These are phyloP conservation scores for Sminthurinus aureus DNA, from an alignment of 2,888 invertebrate genomes.

Conservation along the genomic window DNA sequence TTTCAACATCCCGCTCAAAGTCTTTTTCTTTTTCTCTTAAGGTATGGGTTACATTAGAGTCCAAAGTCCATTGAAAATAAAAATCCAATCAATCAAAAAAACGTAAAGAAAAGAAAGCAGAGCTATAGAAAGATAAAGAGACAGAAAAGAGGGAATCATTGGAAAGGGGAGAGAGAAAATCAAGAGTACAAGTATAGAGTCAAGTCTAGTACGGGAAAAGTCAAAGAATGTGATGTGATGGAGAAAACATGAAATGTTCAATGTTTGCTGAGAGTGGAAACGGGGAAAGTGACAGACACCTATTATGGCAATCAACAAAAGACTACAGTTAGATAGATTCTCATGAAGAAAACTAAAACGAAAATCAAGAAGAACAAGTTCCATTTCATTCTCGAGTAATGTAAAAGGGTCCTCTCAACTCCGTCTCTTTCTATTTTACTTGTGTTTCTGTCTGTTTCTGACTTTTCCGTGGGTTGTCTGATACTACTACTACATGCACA, in stretches of 20 bases:
- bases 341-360: slow-evolving; percentile 24
- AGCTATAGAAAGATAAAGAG: not conserved
- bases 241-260: slow-evolving; percentile 24
- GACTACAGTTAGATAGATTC: slow-evolving; percentile 43
- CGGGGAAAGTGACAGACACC: slow-evolving; percentile 47
- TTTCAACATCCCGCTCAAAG: not conserved
- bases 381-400: slow-evolving; percentile 47
- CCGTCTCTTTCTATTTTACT: not conserved
- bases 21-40: too few relatives aligned
- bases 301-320: slow-evolving; percentile 48
- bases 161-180: slow-evolving; percentile 22
- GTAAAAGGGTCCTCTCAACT: slow-evolving; percentile 38
- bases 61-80: slow-evolving; percentile 34
- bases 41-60: not conserved
- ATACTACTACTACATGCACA: too few relatives aligned
- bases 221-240: slow-evolving; percentile 6
- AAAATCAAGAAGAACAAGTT: slow-evolving; percentile 5
- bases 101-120: not conserved
- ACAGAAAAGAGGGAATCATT: slow-evolving; percentile 15
- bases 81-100: slow-evolving; percentile 30
- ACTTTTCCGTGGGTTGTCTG: too few relatives aligned
- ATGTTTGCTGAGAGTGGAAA: slow-evolving; percentile 36
- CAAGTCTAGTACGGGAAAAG: slow-evolving; percentile 6
- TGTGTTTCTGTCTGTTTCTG: not conserved
- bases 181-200: slow-evolving; percentile 9